Percentiles rank a stretch among this genome's conserved stretches.
phyloP scores from a whole-genome alignment of 2,888 invertebrate genomes.

The Aphrophora alni region DNA sequence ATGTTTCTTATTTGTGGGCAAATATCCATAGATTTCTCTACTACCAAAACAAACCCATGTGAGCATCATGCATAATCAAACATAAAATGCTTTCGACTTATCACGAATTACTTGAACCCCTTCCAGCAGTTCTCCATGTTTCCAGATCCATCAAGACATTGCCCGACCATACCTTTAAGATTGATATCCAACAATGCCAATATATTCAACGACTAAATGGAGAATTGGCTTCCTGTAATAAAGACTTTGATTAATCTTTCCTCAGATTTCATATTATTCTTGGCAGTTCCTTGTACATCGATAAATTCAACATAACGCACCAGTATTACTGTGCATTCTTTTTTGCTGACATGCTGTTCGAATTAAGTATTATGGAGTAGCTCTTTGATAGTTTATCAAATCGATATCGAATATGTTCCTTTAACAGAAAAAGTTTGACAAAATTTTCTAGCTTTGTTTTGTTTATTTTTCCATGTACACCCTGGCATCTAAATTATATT shows the following conservation, averaged over 20 bases:
- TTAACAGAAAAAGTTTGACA: constrained; percentile 20
- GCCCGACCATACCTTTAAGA: constrained; percentile 1
- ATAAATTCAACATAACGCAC: neutral
- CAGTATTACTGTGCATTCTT: neutral
- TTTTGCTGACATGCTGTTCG: constrained; percentile 22
- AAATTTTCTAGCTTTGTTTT: neutral
- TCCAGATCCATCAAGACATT: constrained; percentile 21
- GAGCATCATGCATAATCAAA: constrained; percentile 16
- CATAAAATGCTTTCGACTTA: constrained; percentile 22
- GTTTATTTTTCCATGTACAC: constrained; percentile 16
- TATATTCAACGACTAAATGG: neutral
- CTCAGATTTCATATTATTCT: no score
- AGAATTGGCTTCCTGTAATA: neutral
- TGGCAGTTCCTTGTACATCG: no score
- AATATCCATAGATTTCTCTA: constrained; percentile 20
- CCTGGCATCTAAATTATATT: constrained; percentile 15
- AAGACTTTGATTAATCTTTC: constrained; percentile 11
- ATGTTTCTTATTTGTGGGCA: no score
- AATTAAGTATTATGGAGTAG: constrained; percentile 15
- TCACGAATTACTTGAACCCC: constrained; percentile 7
- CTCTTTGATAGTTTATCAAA: neutral
- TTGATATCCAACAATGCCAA: neutral
- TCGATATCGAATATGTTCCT: constrained; percentile 10
- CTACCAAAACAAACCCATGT: constrained; percentile 23
- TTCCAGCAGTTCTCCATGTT: neutral